Conservation (phyloP, 2,113 vertebrate species). For the Cephalopterus ornatus region DNA sequence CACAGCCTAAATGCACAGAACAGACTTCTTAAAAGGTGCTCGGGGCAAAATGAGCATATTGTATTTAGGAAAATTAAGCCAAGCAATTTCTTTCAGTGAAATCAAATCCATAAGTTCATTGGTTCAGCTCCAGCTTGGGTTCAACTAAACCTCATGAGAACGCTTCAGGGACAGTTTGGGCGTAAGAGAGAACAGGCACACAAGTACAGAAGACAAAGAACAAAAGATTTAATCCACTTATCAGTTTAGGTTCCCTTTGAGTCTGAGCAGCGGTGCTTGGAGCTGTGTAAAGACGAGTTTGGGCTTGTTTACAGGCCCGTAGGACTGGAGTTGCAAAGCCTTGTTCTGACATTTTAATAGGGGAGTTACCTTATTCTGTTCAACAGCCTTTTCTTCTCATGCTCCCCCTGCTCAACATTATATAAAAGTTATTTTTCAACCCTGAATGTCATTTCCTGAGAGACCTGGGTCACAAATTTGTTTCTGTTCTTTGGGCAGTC, state of each 20-base stretch:
- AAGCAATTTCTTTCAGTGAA: background rate
- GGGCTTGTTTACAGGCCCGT: background rate
- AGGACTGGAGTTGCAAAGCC: background rate
- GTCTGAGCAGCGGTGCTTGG: background rate
- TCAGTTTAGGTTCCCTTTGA: conserved; percentile 16
- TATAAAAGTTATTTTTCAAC: conserved; percentile 27
- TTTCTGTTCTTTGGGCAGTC: conserved; percentile 38
- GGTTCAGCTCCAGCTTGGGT: background rate
- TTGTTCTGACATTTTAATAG: conserved; percentile 33
- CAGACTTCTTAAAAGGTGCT: background rate
- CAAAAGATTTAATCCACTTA: background rate
- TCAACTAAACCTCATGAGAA: background rate
- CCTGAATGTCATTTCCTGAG: conserved; percentile 29
- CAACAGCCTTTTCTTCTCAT: conserved; percentile 1
- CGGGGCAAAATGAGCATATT: background rate
- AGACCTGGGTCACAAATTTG: conserved; percentile 13
- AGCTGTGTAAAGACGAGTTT: background rate
- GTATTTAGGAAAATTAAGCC: background rate
- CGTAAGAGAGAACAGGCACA: background rate
- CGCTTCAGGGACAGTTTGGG: background rate
- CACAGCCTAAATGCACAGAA: background rate
- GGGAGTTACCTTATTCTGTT: conserved; percentile 10
- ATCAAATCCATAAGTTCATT: background rate
- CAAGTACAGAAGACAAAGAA: background rate
- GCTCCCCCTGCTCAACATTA: background rate